These are phyloP conservation scores for Urocolius indicus DNA, from an alignment of 2,113 vertebrate species.

Conservation along the genomic window DNA sequence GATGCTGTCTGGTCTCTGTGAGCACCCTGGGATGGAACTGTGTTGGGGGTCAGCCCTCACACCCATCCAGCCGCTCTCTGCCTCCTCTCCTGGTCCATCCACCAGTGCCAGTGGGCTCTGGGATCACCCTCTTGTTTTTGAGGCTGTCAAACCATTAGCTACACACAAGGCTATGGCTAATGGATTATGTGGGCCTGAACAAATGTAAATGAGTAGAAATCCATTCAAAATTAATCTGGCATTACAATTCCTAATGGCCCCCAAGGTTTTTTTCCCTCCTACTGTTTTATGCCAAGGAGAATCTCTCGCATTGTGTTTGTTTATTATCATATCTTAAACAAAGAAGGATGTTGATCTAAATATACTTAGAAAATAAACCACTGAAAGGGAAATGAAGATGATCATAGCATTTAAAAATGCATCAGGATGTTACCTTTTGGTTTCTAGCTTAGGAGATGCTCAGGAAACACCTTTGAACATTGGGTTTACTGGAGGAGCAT, in stretches of 20 bases:
- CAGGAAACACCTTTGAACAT: neutral
- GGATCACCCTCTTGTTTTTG: rapidly evolving
- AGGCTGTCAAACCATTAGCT: neutral
- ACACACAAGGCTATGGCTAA: neutral
- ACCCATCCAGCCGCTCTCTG: rapidly evolving
- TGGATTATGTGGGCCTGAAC: neutral
- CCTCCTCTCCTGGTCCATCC: neutral
- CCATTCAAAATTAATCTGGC: slow-evolving; percentile 34
- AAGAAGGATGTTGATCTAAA: neutral
- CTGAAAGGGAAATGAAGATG: neutral
- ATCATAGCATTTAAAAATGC: neutral
- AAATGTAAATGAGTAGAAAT: slow-evolving; percentile 10
- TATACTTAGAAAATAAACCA: neutral
- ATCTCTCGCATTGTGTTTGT: neutral
- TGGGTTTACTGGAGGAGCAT: neutral
- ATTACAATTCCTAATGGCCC: slow-evolving; percentile 10
- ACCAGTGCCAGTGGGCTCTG: neutral
- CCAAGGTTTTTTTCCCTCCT: slow-evolving; percentile 16
- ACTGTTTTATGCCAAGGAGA: neutral
- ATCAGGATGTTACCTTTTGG: neutral
- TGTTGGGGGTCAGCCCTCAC: rapidly evolving
- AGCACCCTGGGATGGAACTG: rapidly evolving
- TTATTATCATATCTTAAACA: neutral
- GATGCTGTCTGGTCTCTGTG: rapidly evolving
- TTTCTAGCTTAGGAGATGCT: neutral